Conservation (phyloP, 2,888 invertebrate species). For the Stenoptilia bipunctidactyla region DNA sequence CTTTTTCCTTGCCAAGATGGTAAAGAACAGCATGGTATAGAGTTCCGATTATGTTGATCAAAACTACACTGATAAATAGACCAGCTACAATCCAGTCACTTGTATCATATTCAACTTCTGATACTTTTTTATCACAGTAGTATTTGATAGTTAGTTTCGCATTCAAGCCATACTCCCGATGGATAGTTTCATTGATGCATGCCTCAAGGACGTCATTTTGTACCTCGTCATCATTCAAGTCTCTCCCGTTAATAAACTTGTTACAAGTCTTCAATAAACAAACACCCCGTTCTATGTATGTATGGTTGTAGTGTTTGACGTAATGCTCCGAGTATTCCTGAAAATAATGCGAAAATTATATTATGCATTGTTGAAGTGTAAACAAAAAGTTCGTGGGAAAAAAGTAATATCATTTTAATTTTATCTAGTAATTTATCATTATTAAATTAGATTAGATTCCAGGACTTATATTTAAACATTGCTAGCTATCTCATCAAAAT, state of each 20-base stretch:
- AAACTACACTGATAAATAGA: background rate
- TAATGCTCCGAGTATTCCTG: slow-evolving; percentile 8
- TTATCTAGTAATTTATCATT: no score
- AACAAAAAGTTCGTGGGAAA: no score
- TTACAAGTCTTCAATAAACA: slow-evolving; percentile 1
- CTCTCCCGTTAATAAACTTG: background rate
- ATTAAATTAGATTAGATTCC: no score
- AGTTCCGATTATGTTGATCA: slow-evolving; percentile 7
- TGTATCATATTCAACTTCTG: slow-evolving; percentile 1
- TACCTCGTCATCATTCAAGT: slow-evolving; percentile 7
- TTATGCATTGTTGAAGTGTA: no score
- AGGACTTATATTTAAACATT: no score
- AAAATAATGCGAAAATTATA: no score
- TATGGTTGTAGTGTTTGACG: slow-evolving; percentile 6
- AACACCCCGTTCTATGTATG: slow-evolving; percentile 3
- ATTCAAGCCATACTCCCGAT: slow-evolving; percentile 18
- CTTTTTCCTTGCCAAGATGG: background rate
- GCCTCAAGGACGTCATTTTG: slow-evolving; percentile 17
- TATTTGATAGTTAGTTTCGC: slow-evolving; percentile 15
- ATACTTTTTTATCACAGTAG: slow-evolving; percentile 16
- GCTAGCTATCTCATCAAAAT: no score
- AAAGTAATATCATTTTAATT: no score
- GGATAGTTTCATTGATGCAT: slow-evolving; percentile 22
- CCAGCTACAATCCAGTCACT: background rate
- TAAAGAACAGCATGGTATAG: background rate